Conservation (phyloP, 1,140 invertebrate genomes). For the Eumaeus atala region DNA sequence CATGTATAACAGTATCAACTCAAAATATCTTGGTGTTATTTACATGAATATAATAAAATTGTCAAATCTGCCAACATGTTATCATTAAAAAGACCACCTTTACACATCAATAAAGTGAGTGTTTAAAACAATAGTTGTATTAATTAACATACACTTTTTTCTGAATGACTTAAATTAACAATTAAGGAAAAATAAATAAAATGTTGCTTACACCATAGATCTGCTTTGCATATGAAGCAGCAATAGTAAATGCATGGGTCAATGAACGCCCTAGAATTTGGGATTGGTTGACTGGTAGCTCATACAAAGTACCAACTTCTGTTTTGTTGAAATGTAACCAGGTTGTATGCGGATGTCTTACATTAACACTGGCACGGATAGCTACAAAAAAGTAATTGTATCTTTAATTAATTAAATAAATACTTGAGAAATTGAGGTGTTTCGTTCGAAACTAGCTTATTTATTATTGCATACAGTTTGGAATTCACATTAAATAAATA, state of each 20-base stretch:
- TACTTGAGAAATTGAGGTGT: background rate
- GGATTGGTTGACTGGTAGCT: constrained; percentile 76
- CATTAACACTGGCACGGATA: constrained; percentile 55
- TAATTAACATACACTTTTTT: constrained; percentile 4
- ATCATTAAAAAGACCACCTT: too few species aligned
- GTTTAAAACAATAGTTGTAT: too few species aligned
- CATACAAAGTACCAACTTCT: constrained; percentile 80
- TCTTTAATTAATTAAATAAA: constrained; percentile 7
- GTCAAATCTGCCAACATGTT: too few species aligned
- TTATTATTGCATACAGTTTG: too few species aligned
- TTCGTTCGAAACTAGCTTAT: background rate
- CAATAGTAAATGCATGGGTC: constrained; percentile 82
- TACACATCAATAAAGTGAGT: too few species aligned
- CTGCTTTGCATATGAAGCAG: constrained; percentile 81
- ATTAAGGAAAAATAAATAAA: background rate
- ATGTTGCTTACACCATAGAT: constrained; percentile 78
- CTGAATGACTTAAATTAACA: background rate
- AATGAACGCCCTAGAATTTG: constrained; percentile 81
- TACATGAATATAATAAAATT: too few species aligned
- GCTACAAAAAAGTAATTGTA: constrained; percentile 67
- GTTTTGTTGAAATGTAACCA: constrained; percentile 80
- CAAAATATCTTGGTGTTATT: too few species aligned
- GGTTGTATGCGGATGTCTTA: constrained; percentile 82
- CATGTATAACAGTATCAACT: too few species aligned
- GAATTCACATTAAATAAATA: too few species aligned